Evolutionary conservation across 1,140 invertebrate genomes (phyloP).

Genomic region (Psix sp.): DNA sequence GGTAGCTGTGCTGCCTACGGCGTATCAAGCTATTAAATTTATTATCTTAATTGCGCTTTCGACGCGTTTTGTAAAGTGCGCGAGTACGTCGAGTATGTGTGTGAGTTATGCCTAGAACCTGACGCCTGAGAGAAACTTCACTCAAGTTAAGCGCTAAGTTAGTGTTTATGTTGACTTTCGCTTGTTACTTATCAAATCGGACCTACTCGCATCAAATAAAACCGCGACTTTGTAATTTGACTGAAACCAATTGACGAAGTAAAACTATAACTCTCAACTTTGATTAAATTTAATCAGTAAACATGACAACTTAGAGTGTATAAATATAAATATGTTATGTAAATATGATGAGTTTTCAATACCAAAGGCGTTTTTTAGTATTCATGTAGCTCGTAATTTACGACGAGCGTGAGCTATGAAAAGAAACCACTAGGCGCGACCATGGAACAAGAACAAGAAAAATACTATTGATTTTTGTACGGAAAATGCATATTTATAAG

Average conservation of each 20-base stretch:
- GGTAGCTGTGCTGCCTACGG: slow-evolving; percentile 48
- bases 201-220: slow-evolving; percentile 1
- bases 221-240: slow-evolving; percentile 6
- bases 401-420: too few relatives aligned
- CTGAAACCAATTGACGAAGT: neutral
- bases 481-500: too few relatives aligned
- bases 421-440: too few relatives aligned
- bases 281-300: neutral
- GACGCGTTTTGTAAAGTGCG: slow-evolving; percentile 63
- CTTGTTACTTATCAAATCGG: slow-evolving; percentile 50
- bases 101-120: slow-evolving; percentile 26
- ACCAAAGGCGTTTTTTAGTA: too few relatives aligned
- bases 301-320: neutral
- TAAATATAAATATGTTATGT: neutral
- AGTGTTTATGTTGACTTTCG: slow-evolving; percentile 45
- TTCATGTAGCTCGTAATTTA: too few relatives aligned
- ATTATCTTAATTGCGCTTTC: slow-evolving; percentile 72
- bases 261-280: neutral
- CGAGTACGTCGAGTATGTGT: slow-evolving; percentile 18
- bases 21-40: slow-evolving; percentile 67
- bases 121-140: slow-evolving; percentile 41
- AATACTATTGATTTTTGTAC: too few relatives aligned
- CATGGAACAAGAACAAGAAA: too few relatives aligned
- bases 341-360: too few relatives aligned
- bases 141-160: slow-evolving; percentile 25